Evolutionary conservation across 2,797 vertebrate genomes (phyloP).

Genomic region (Brachyrhaphis roseni): DNA sequence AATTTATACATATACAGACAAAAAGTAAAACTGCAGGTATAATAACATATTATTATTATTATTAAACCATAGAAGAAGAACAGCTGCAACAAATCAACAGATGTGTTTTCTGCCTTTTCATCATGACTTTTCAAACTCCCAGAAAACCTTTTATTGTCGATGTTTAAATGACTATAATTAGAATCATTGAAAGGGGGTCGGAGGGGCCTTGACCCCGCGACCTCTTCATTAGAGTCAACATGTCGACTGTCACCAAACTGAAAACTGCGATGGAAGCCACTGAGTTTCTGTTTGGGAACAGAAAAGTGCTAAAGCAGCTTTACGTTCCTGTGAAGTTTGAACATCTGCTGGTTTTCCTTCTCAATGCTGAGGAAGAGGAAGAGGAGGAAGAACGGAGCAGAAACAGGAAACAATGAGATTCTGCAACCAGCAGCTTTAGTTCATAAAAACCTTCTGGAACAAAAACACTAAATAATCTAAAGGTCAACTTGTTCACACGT

Average conservation of each 20-base stretch:
- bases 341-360: background rate
- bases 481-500: background rate
- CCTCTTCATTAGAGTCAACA: constrained; percentile 5
- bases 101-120: background rate
- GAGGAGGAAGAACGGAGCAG: background rate
- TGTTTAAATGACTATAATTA: background rate
- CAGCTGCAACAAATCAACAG: background rate
- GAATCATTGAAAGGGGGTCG: background rate
- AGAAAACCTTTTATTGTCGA: background rate
- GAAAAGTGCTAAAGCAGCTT: background rate
- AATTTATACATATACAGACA: too few species aligned
- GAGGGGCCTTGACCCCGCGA: background rate
- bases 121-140: background rate
- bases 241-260: background rate
- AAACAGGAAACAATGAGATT: background rate
- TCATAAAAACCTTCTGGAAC: background rate
- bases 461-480: background rate
- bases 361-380: background rate
- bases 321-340: background rate
- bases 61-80: background rate
- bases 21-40: too few species aligned
- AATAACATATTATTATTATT: background rate
- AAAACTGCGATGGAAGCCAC: background rate
- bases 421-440: background rate
- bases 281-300: background rate